phyloP scores from a whole-genome alignment of 2,797 vertebrate genomes.

The Mareca penelope region DNA sequence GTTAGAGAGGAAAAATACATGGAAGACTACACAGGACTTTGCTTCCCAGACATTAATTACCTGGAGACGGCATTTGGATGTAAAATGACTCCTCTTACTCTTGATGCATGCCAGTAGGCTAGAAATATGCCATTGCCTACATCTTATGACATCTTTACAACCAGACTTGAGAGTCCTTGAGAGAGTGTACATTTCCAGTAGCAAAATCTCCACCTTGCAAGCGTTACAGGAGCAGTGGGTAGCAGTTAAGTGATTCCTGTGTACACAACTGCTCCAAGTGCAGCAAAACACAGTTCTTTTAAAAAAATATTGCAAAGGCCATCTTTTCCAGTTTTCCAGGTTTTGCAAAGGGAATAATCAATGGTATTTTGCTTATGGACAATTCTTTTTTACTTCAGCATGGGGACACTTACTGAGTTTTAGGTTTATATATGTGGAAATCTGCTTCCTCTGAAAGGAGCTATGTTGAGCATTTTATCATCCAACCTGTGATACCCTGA shows the following conservation, averaged over 20 bases:
- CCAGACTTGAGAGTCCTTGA: background rate
- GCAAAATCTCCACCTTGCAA: background rate
- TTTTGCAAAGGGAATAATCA: background rate
- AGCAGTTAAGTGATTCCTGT: background rate
- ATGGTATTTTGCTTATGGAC: background rate
- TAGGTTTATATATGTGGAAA: background rate
- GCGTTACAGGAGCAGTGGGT: background rate
- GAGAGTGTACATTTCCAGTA: background rate
- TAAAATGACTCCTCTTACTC: background rate
- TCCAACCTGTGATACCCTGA: background rate
- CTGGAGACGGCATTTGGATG: background rate
- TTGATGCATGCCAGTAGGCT: background rate
- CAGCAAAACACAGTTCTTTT: rapidly evolving
- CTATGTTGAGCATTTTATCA: background rate
- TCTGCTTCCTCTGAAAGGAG: background rate
- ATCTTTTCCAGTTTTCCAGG: background rate
- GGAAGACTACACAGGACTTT: background rate
- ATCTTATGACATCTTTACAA: background rate
- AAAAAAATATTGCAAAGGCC: background rate
- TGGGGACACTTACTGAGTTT: background rate
- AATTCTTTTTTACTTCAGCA: background rate
- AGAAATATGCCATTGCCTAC: background rate
- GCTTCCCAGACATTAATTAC: background rate
- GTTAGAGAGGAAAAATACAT: background rate
- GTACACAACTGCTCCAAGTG: background rate